These are phyloP conservation scores for Morpho achilles DNA, from an alignment of 2,888 invertebrate genomes.

Conservation along the genomic window DNA sequence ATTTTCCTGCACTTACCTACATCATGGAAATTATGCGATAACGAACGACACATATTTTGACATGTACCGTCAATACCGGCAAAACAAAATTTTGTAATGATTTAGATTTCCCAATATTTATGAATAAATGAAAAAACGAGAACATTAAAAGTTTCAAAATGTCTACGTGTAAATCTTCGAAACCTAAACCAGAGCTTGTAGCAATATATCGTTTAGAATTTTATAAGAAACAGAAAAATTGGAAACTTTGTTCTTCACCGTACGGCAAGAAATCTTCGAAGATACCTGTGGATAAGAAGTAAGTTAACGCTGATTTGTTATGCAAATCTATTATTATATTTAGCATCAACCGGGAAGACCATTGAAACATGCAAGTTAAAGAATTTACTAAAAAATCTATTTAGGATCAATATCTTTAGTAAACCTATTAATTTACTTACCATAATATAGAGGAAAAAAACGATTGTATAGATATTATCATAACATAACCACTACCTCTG, in stretches of 20 bases:
- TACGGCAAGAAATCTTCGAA: slow-evolving; percentile 21
- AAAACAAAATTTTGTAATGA: not conserved
- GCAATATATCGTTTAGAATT: slow-evolving; percentile 53
- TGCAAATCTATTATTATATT: too few species aligned
- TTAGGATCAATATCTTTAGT: too few species aligned
- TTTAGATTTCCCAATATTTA: not conserved
- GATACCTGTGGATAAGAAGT: slow-evolving; percentile 27
- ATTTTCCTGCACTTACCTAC: too few species aligned
- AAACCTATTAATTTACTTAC: too few species aligned
- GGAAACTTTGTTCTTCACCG: slow-evolving; percentile 40
- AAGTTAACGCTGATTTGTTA: slow-evolving; percentile 4
- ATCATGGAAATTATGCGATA: too few species aligned
- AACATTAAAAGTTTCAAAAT: slow-evolving; percentile 11
- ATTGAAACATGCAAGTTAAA: too few species aligned
- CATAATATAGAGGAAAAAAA: too few species aligned
- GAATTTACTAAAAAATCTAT: too few species aligned
- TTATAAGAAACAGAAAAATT: slow-evolving; percentile 51
- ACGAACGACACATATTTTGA: too few species aligned
- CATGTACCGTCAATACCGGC: slow-evolving; percentile 1
- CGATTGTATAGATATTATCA: too few species aligned
- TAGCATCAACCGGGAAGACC: too few species aligned
- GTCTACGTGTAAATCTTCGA: slow-evolving; percentile 18
- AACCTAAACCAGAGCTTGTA: slow-evolving; percentile 34
- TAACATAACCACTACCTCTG: too few species aligned
- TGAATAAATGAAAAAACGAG: not conserved